Conservation (phyloP, 2,797 vertebrate genomes). For the Notolepis coatsorum region DNA sequence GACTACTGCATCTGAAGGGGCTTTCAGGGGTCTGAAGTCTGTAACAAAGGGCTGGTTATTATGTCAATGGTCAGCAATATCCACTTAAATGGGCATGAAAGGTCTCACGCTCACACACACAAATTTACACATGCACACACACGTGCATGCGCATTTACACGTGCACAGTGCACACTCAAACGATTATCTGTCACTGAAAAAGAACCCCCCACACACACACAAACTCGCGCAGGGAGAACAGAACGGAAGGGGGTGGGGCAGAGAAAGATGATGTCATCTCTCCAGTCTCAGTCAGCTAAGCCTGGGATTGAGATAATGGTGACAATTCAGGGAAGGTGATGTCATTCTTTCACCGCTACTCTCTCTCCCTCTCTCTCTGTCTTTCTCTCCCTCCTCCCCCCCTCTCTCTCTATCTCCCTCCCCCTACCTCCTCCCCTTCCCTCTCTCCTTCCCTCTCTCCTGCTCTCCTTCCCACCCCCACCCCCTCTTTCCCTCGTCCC, state of each 20-base stretch:
- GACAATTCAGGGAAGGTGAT: constrained; percentile 82
- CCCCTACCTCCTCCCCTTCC: constrained; percentile 10
- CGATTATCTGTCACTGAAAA: too few species aligned
- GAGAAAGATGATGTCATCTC: constrained; percentile 78
- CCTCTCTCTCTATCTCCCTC: too few species aligned
- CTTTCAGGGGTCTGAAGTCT: constrained; percentile 8
- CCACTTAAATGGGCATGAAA: constrained; percentile 29
- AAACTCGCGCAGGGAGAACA: constrained; percentile 13
- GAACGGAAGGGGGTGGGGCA: constrained; percentile 62
- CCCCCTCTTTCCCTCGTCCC: background rate
- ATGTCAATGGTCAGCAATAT: background rate
- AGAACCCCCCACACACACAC: constrained; percentile 14
- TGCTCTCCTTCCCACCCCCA: background rate
- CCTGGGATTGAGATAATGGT: constrained; percentile 80
- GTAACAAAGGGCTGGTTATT: constrained; percentile 20
- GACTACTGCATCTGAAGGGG: too few species aligned
- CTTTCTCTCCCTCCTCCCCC: background rate
- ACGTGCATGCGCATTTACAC: constrained; percentile 54
- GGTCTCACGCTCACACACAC: constrained; percentile 13
- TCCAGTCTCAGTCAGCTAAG: constrained; percentile 63
- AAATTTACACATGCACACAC: constrained; percentile 7
- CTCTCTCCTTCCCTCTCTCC: background rate
- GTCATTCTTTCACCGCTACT: constrained; percentile 74
- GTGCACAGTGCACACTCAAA: constrained; percentile 44
- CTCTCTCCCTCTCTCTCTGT: constrained; percentile 31